These are phyloP conservation scores for Ceratina japonica DNA, from an alignment of 1,140 invertebrate genomes.

Conservation along the genomic window DNA sequence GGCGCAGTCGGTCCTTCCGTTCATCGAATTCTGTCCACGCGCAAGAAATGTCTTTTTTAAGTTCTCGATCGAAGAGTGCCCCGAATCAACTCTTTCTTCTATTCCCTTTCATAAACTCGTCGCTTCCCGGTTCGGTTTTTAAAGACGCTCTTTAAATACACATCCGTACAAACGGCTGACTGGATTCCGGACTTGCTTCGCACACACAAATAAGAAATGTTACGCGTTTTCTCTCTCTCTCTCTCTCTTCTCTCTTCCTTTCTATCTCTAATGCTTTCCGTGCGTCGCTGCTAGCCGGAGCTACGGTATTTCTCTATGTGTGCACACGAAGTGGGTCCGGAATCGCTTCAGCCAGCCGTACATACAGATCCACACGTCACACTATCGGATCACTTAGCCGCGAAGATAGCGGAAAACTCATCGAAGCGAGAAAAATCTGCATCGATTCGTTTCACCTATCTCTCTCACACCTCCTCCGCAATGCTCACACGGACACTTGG, in stretches of 20 bases:
- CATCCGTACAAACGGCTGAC: no score
- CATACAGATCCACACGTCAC: constrained; percentile 32
- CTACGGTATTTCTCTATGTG: no score
- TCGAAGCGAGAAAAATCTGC: constrained; percentile 42
- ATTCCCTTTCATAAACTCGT: background rate
- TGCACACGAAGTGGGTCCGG: no score
- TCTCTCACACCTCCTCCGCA: constrained; percentile 58
- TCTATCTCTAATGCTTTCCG: no score
- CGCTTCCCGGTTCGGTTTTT: background rate
- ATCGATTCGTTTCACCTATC: constrained; percentile 50
- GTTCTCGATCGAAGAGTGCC: constrained; percentile 21
- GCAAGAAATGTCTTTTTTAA: constrained; percentile 27
- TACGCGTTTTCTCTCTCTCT: no score
- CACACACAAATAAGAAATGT: no score
- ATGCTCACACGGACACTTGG: constrained; percentile 38
- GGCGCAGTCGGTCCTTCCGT: background rate
- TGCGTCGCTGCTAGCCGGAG: no score
- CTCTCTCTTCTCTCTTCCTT: no score
- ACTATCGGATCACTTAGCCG: constrained; percentile 44
- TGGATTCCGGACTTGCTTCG: no score
- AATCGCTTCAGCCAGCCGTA: no score
- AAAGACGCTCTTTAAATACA: constrained; percentile 19
- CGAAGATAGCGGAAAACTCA: constrained; percentile 35
- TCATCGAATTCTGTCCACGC: constrained; percentile 35
- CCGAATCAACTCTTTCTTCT: background rate